These are phyloP conservation scores for Dichetophora obliterata DNA, from an alignment of 2,888 invertebrate genomes.

Conservation along the genomic window DNA sequence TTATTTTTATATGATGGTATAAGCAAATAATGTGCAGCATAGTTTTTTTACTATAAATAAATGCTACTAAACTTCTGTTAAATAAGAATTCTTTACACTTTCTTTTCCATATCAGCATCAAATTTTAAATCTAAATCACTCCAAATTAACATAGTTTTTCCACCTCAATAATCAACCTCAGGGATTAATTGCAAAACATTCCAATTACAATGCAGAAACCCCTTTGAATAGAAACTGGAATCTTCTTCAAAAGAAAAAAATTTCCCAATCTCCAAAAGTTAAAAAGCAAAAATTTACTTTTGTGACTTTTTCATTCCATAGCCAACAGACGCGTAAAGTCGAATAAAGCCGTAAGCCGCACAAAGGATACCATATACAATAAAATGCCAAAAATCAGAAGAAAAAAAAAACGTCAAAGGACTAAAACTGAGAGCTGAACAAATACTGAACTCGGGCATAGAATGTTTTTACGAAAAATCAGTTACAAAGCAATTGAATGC, in stretches of 20 bases:
- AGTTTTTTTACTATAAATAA: too few relatives aligned
- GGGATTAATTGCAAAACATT: constrained; percentile 18
- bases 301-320: constrained; percentile 61
- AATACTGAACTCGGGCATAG: constrained; percentile 10
- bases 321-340: constrained; percentile 37
- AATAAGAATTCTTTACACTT: too few relatives aligned
- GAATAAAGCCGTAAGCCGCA: constrained; percentile 37
- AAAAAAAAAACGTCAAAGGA: constrained; percentile 8
- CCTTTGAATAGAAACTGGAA: neutral
- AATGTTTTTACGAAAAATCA: constrained; percentile 15
- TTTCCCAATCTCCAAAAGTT: constrained; percentile 57
- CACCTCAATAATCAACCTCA: constrained; percentile 7
- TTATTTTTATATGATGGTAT: too few relatives aligned
- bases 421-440: constrained; percentile 22
- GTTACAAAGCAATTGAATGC: constrained; percentile 33
- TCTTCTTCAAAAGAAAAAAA: neutral
- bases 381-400: constrained; percentile 7
- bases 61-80: too few relatives aligned
- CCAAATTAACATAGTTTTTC: constrained; percentile 17
- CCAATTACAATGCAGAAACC: constrained; percentile 5
- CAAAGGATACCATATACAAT: constrained; percentile 25
- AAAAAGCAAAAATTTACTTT: constrained; percentile 66
- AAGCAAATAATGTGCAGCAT: too few relatives aligned
- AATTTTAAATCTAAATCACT: neutral
- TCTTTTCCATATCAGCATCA: too few relatives aligned